Evolutionary conservation across 2,113 vertebrate genomes (phyloP).

Genomic region (Ancistrus triradiatus): DNA sequence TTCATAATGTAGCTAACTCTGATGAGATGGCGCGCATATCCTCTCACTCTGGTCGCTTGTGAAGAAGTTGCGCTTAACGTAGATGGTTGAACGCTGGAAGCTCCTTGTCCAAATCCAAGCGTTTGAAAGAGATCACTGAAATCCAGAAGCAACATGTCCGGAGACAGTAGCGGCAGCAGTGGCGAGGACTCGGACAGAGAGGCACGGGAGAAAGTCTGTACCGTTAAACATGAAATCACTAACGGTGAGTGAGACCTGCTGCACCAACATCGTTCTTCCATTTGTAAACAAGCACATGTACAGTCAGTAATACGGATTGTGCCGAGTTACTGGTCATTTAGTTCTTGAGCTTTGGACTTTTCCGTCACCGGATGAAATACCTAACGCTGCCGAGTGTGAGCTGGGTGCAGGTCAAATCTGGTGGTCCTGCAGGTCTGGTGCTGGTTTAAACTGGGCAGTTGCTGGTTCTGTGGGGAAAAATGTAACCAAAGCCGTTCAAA

Average conservation of each 20-base stretch:
- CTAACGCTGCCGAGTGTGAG: too few relatives aligned
- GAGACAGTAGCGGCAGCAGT: conserved; percentile 56
- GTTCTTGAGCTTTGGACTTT: too few relatives aligned
- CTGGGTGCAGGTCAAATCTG: too few relatives aligned
- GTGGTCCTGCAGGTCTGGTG: too few relatives aligned
- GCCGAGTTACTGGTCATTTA: too few relatives aligned
- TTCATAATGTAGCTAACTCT: neutral
- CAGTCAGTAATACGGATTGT: too few relatives aligned
- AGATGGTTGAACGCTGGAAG: conserved; percentile 12
- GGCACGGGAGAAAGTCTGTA: conserved; percentile 59
- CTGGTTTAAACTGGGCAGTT: too few relatives aligned
- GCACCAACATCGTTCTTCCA: too few relatives aligned
- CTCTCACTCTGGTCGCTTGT: neutral
- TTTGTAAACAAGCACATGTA: too few relatives aligned
- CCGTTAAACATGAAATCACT: conserved; percentile 73
- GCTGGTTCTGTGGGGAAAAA: too few relatives aligned
- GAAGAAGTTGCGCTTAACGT: conserved; percentile 2
- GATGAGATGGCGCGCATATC: neutral
- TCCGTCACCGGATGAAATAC: too few relatives aligned
- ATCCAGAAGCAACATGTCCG: conserved; percentile 56
- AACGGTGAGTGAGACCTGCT: conserved; percentile 61
- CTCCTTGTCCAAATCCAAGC: conserved; percentile 19
- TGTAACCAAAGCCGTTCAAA: too few relatives aligned
- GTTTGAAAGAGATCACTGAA: neutral
- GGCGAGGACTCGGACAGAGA: conserved; percentile 69